Conservation (phyloP, 2,797 vertebrate species). For the Mormyrops boulengeri region DNA sequence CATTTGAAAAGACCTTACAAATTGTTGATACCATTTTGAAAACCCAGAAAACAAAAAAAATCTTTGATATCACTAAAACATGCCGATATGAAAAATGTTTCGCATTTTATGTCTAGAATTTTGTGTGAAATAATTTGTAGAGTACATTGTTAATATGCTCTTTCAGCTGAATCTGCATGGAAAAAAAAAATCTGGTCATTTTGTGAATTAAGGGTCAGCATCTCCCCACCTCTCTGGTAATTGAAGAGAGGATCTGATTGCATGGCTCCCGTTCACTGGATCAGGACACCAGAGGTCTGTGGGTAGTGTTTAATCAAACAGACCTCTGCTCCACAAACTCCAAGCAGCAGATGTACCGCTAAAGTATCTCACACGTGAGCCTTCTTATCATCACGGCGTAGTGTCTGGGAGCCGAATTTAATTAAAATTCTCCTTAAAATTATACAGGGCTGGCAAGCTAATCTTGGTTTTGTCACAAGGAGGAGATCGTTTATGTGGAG, state of each 20-base stretch:
- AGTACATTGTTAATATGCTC: background rate
- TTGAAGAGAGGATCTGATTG: background rate
- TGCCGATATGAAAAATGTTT: background rate
- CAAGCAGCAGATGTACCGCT: conserved; percentile 23
- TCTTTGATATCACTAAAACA: background rate
- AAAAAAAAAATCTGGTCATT: background rate
- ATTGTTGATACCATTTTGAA: background rate
- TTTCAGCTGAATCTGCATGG: background rate
- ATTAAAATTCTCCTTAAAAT: conserved; percentile 29
- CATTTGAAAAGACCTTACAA: background rate
- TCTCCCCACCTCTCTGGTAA: background rate
- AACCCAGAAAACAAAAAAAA: background rate
- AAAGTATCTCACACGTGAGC: conserved; percentile 23
- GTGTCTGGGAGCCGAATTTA: conserved; percentile 27
- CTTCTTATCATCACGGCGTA: conserved; percentile 23
- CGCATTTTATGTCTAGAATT: background rate
- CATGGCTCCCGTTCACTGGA: background rate
- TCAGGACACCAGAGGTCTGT: background rate
- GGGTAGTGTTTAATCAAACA: background rate
- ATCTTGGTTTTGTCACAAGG: conserved; percentile 25
- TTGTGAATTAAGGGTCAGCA: background rate
- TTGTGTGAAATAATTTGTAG: background rate
- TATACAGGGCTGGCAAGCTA: conserved; percentile 22
- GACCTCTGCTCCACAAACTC: background rate
- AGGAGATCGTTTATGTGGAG: conserved; percentile 28